These are phyloP conservation scores for Minunthozetes semirufus DNA, from an alignment of 2,888 invertebrate genomes.

Conservation along the genomic window DNA sequence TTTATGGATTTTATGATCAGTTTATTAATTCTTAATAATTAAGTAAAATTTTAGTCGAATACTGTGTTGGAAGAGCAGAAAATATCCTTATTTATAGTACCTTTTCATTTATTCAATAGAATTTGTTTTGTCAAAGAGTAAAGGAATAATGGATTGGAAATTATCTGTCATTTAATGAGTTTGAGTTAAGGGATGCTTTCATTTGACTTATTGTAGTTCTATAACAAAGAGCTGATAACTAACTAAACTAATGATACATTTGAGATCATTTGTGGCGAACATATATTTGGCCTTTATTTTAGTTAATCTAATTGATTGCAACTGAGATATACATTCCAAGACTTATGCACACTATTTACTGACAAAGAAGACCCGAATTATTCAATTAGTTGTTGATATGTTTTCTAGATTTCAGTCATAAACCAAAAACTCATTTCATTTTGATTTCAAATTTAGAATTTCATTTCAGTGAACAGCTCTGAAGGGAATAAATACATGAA, in stretches of 20 bases:
- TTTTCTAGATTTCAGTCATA: not conserved
- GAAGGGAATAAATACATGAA: not conserved
- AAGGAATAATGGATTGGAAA: not conserved
- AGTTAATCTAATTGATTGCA: constrained; percentile 23
- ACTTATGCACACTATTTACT: not conserved
- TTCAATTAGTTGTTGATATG: not conserved
- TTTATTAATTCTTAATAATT: no score
- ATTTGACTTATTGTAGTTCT: constrained; percentile 16
- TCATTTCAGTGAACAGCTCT: not conserved
- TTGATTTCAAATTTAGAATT: not conserved
- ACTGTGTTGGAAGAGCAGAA: no score
- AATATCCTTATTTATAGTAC: no score
- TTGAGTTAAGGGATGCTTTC: not conserved
- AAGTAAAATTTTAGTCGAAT: no score
- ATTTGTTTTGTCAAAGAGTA: not conserved
- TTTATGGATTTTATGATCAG: no score
- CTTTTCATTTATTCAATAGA: no score
- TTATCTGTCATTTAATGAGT: constrained; percentile 15
- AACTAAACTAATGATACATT: constrained; percentile 19
- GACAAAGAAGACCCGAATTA: constrained; percentile 9
- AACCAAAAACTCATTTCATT: not conserved
- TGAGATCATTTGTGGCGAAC: constrained; percentile 18
- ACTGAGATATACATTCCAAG: constrained; percentile 9
- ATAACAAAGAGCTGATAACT: not conserved
- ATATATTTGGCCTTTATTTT: not conserved